Evolutionary conservation across 2,113 vertebrate species (phyloP).

Genomic region (Laticauda colubrina): DNA sequence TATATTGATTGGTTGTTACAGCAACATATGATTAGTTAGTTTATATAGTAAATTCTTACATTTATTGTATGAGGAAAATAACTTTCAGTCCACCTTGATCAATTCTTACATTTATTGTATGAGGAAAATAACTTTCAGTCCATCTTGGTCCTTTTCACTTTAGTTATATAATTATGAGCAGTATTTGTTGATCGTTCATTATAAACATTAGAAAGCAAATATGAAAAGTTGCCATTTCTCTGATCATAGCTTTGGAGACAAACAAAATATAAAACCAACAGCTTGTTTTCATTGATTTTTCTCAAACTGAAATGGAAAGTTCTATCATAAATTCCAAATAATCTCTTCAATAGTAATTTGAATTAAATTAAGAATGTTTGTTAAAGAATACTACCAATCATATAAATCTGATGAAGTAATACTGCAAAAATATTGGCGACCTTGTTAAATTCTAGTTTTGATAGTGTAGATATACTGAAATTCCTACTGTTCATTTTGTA

Average conservation of each 20-base stretch:
- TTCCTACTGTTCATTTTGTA: background rate
- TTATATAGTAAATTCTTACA: background rate
- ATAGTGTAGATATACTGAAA: background rate
- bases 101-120: background rate
- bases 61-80: background rate
- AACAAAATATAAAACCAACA: background rate
- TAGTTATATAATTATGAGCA: background rate
- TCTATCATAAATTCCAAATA: background rate
- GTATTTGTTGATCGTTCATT: background rate
- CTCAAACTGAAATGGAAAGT: background rate
- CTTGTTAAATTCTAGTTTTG: background rate
- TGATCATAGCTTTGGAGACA: background rate
- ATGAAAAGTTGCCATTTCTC: background rate
- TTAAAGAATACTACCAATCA: background rate
- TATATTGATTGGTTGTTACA: background rate
- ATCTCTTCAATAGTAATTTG: background rate
- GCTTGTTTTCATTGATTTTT: background rate
- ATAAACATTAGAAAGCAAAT: background rate
- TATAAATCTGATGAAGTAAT: background rate
- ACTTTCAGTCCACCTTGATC: background rate
- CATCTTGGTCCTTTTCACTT: too few relatives aligned
- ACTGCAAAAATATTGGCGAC: background rate
- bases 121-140: background rate
- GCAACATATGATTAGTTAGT: background rate
- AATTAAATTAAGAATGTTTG: background rate